Conservation (phyloP, 2,797 vertebrate genomes). For the Fratercula arctica region DNA sequence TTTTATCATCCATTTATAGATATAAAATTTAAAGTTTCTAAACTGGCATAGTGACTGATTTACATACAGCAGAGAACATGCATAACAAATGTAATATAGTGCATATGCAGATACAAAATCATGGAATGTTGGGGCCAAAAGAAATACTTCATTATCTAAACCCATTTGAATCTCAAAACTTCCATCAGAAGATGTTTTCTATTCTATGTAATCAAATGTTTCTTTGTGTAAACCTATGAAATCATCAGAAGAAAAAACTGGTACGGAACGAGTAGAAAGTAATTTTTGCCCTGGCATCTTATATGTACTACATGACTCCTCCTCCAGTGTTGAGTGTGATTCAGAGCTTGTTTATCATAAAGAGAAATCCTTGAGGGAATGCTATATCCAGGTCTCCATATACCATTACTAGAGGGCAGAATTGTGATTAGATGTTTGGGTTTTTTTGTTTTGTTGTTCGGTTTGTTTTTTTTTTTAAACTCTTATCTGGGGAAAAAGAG, state of each 20-base stretch:
- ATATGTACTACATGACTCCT: not conserved
- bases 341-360: not conserved
- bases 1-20: not conserved
- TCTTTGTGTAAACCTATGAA: not conserved
- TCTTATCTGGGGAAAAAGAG: not conserved
- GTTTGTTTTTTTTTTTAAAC: not conserved
- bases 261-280: accelerated
- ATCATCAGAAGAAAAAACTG: not conserved
- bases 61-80: not conserved
- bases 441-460: not conserved
- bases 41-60: not conserved
- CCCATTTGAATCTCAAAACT: not conserved
- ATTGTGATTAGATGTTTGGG: not conserved
- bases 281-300: not conserved
- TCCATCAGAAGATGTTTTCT: not conserved
- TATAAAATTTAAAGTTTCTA: not conserved
- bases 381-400: not conserved
- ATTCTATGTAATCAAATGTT: not conserved
- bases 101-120: not conserved
- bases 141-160: not conserved
- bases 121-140: not conserved
- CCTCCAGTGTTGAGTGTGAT: accelerated
- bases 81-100: not conserved
- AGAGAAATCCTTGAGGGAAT: not conserved
- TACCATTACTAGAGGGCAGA: not conserved